Evolutionary conservation across 2,113 vertebrate genomes (phyloP), one percentile per base, ranked within the genome.

Genomic region (Meriones unguiculatus): DNA sequence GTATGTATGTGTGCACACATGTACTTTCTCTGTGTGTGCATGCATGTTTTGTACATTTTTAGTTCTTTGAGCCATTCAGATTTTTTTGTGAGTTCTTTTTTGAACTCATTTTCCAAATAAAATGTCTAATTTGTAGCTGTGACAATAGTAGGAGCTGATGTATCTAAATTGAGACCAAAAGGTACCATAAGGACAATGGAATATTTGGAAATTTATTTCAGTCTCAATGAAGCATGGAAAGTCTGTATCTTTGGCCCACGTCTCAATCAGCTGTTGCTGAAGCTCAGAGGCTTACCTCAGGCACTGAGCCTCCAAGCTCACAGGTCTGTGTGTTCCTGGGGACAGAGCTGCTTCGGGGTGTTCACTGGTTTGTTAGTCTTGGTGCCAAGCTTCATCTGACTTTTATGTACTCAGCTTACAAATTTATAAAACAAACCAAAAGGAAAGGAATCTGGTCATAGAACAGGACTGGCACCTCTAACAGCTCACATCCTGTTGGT

Each of bases 51-150:
- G 38, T 64, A 85, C 14, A 46, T 76, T 86, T 95, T 95, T 78
- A 95, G 28, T 84, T 69, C 35, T 78, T 80, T 75, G n/a, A 89
- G 46, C 75, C 70, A 93, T 96, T 94, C 62, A 91, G 32, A 95
- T 90, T 59, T 76, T 46, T 88, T 38, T 93, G 15, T 77, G 67
- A 70, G 3, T 89, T 92, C 17, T 22, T 87, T 65, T 50, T 69
- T 78, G 25, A 64, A 73, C 85, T 5, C 70, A 1, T 87, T 91
- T 90, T 38, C 41, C n/a, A 76, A 81, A 65, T 65, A 30, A 64
- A 84, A 85, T 65, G 15, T 18, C 25, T 46, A 28, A 46, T 65
- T 41, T 18, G 57, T 18, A 30, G 59, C 59, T 10, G 59, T 0
- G 38, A 65, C 38, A 85, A 64, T 85, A 65, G 59, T 30, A 65